Percentiles rank a stretch among this genome's conserved stretches.
These are phyloP conservation scores for Galerucella pusilla DNA, from an alignment of 2,888 invertebrate species.

Conservation along the genomic window DNA sequence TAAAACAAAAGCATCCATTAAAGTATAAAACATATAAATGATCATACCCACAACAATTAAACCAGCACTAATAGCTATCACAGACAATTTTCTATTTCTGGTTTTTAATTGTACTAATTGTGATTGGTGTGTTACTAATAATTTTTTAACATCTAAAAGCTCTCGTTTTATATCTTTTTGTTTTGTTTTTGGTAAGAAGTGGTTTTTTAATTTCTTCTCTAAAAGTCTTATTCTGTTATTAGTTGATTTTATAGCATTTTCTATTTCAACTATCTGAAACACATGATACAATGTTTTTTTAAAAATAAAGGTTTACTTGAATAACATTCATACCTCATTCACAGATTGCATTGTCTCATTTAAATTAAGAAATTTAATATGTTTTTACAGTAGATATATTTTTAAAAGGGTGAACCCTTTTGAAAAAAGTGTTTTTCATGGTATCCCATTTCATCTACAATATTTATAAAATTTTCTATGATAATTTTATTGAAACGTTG, in stretches of 20 bases:
- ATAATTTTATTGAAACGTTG: background rate
- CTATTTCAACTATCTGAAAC: constrained; percentile 57
- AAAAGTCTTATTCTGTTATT: constrained; percentile 55
- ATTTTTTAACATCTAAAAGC: constrained; percentile 58
- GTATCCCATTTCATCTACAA: background rate
- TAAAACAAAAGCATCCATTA: constrained; percentile 57
- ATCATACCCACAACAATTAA: constrained; percentile 54
- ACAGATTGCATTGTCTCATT: background rate
- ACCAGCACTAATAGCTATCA: background rate
- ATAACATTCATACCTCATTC: constrained; percentile 1
- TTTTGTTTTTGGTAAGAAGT: constrained; percentile 50
- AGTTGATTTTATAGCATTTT: constrained; percentile 57
- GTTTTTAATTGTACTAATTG: constrained; percentile 58
- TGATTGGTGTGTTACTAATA: constrained; percentile 57
- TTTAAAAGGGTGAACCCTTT: background rate
- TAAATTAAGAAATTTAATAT: background rate
- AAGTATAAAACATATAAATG: constrained; percentile 54
- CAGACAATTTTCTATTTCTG: constrained; percentile 56
- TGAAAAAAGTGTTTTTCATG: background rate
- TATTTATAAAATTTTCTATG: background rate
- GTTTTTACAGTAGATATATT: background rate
- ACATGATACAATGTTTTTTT: constrained; percentile 25
- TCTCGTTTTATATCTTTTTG: constrained; percentile 55
- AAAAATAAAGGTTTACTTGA: no score
- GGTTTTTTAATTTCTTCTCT: constrained; percentile 55